Percentiles rank a stretch among this genome's conserved stretches.
Conservation (phyloP, 2,888 invertebrate species). For the Synanthedon vespiformis region DNA sequence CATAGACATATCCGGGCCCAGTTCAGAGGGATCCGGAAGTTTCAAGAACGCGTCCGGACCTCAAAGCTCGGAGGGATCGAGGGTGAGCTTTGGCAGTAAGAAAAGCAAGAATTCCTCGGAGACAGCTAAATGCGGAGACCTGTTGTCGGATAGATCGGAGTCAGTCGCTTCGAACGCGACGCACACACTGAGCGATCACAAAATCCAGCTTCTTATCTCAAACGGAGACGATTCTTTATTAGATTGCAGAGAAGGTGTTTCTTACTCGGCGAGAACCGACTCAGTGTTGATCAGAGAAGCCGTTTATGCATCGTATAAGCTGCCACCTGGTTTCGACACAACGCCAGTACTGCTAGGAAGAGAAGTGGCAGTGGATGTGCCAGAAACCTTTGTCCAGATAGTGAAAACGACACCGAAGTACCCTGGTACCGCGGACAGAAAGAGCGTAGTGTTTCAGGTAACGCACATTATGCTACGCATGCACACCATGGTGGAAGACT, state of each 20-base stretch:
- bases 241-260: slow-evolving; percentile 57
- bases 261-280: slow-evolving; percentile 62
- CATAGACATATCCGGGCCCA: slow-evolving; percentile 43
- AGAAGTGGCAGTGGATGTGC: slow-evolving; percentile 89
- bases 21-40: slow-evolving; percentile 51
- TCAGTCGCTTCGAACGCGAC: slow-evolving; percentile 42
- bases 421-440: slow-evolving; percentile 71
- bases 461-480: slow-evolving; percentile 29
- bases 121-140: slow-evolving; percentile 56
- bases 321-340: slow-evolving; percentile 60
- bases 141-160: slow-evolving; percentile 42
- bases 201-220: slow-evolving; percentile 56
- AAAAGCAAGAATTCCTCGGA: slow-evolving; percentile 56
- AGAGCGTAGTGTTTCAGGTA: slow-evolving; percentile 62
- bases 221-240: slow-evolving; percentile 59
- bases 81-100: slow-evolving; percentile 52
- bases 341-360: slow-evolving; percentile 63
- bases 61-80: slow-evolving; percentile 56
- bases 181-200: slow-evolving; percentile 50
- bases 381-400: slow-evolving; percentile 86
- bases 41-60: slow-evolving; percentile 57
- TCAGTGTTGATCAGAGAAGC: slow-evolving; percentile 62
- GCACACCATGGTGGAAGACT: not conserved
- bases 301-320: slow-evolving; percentile 58
- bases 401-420: slow-evolving; percentile 81